These are phyloP conservation scores for Matsumyia berberina DNA, from an alignment of 2,888 invertebrate species.

Conservation along the genomic window DNA sequence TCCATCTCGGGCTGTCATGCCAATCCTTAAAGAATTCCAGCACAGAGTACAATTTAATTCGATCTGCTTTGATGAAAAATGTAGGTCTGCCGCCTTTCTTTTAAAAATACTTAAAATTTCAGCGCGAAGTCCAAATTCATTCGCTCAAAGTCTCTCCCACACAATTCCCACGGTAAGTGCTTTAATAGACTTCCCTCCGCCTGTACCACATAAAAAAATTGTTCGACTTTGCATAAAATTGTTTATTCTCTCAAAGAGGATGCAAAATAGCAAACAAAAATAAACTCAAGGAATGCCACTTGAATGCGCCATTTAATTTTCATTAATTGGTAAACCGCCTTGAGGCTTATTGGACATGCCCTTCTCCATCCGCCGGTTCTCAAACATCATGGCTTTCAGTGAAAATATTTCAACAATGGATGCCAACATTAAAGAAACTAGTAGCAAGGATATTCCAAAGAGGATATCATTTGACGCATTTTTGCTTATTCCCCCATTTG, in stretches of 20 bases:
- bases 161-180: not conserved
- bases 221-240: not conserved
- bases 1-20: too few species aligned
- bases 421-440: slow-evolving; percentile 5
- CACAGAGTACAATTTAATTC: too few species aligned
- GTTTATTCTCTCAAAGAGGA: not conserved
- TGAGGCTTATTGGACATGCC: slow-evolving; percentile 21
- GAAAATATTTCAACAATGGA: slow-evolving; percentile 5
- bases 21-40: too few species aligned
- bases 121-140: not conserved
- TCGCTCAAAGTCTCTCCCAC: not conserved
- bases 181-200: not conserved
- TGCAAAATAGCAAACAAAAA: not conserved
- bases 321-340: slow-evolving; percentile 17
- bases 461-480: slow-evolving; percentile 39
- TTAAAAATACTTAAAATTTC: too few species aligned
- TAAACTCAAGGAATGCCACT: not conserved
- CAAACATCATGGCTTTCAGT: not conserved
- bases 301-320: slow-evolving; percentile 6
- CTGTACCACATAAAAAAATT: not conserved
- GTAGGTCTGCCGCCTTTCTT: too few species aligned
- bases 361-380: not conserved
- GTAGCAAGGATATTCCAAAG: slow-evolving; percentile 5
- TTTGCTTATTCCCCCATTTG: too few species aligned
- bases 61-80: too few species aligned